phyloP scores from a whole-genome alignment of 2,888 invertebrate species.

The Smittia aterrima region DNA sequence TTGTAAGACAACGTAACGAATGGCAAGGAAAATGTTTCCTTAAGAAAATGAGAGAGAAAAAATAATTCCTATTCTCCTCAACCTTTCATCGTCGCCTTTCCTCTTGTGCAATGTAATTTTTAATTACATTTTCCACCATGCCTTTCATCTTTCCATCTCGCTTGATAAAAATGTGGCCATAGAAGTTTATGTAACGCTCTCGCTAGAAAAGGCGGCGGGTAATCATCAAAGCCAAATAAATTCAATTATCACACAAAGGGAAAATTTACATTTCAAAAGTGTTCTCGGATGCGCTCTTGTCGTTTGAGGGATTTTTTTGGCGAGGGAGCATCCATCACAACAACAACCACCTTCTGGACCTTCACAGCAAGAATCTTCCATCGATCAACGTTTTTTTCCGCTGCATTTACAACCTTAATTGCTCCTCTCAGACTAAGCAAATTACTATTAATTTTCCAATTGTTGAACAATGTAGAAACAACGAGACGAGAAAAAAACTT shows the following conservation, averaged over 20 bases:
- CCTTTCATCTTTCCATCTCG: not conserved
- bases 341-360: no score
- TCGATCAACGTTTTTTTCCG: no score
- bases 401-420: not conserved
- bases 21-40: not conserved
- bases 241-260: constrained; percentile 39
- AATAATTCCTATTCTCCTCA: not conserved
- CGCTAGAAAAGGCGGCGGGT: not conserved
- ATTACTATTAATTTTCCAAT: constrained; percentile 39
- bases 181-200: constrained; percentile 2
- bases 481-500: constrained; percentile 15
- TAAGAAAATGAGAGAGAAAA: not conserved
- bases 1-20: not conserved
- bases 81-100: not conserved
- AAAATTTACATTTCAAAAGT: constrained; percentile 39
- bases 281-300: constrained; percentile 23
- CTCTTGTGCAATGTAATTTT: not conserved
- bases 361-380: no score
- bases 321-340: no score
- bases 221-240: constrained; percentile 41
- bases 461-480: constrained; percentile 17
- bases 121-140: not conserved
- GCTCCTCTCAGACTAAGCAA: no score
- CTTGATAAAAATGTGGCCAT: not conserved
- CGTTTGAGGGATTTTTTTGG: no score